Percentiles rank a stretch among this genome's conserved stretches.
These are phyloP conservation scores for Poecile atricapillus DNA, from an alignment of 2,113 vertebrate genomes.

Conservation along the genomic window DNA sequence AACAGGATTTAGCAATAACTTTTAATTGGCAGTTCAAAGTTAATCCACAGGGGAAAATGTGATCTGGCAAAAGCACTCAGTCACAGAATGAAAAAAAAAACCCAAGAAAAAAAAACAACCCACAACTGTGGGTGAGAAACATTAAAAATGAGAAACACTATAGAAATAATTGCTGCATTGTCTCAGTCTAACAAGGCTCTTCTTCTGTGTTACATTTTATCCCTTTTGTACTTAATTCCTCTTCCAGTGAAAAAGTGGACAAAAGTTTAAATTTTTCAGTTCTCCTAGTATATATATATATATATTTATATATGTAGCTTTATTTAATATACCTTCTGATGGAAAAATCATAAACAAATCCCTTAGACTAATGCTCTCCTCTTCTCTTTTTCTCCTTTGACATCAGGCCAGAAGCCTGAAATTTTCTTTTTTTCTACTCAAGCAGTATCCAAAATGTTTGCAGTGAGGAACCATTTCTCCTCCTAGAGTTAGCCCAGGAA, in stretches of 20 bases:
- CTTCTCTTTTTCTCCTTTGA: neutral
- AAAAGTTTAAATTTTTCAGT: neutral
- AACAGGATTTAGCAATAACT: conserved; percentile 67
- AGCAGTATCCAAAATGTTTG: neutral
- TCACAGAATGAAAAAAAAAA: neutral
- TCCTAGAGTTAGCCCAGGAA: neutral
- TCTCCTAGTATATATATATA: neutral
- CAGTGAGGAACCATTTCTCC: neutral
- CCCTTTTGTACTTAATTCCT: neutral
- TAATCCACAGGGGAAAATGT: conserved; percentile 56
- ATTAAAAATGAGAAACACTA: neutral
- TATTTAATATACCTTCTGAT: neutral
- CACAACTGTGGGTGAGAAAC: too few species aligned
- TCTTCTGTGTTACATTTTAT: neutral
- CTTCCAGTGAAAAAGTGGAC: neutral
- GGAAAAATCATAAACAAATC: neutral
- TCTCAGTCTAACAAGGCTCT: neutral
- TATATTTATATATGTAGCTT: neutral
- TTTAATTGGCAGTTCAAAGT: conserved; percentile 67
- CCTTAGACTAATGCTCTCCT: neutral
- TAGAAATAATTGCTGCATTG: neutral
- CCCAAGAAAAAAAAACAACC: neutral
- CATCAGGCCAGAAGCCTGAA: neutral
- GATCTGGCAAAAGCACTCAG: conserved; percentile 34
- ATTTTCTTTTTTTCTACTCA: neutral